Evolutionary conservation across 2,797 vertebrate genomes (phyloP).

Genomic region (Macropus fuliginosus): DNA sequence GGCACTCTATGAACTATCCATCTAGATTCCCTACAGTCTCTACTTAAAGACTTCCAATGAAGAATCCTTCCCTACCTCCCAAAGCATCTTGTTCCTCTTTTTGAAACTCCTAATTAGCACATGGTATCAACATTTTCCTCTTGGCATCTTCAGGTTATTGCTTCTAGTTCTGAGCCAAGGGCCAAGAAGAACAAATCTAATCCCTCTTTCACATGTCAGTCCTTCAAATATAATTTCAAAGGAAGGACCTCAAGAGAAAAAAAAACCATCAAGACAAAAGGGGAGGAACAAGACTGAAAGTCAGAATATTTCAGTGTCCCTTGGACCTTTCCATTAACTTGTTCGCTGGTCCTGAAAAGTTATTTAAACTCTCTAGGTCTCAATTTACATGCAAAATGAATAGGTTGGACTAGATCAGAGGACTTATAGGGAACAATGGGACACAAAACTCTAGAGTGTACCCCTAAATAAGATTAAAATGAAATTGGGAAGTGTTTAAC

Average conservation of each 20-base stretch:
- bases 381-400: neutral
- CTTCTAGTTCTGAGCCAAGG: neutral
- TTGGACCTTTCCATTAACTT: neutral
- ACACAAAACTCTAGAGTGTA: neutral
- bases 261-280: neutral
- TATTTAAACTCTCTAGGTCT: neutral
- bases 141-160: neutral
- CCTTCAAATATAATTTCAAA: neutral
- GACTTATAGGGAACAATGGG: neutral
- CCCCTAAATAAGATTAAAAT: neutral
- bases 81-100: neutral
- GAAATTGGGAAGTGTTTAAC: neutral
- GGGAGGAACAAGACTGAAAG: neutral
- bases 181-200: neutral
- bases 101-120: neutral
- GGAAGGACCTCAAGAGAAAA: neutral
- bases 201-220: neutral
- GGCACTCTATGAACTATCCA: neutral
- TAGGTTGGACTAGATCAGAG: neutral
- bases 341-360: neutral
- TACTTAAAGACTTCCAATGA: neutral
- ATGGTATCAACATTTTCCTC: neutral
- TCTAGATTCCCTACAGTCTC: neutral
- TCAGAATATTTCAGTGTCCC: neutral
- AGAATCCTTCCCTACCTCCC: neutral